These are phyloP conservation scores for Delia radicum DNA, from an alignment of 1,140 invertebrate species.

Conservation along the genomic window DNA sequence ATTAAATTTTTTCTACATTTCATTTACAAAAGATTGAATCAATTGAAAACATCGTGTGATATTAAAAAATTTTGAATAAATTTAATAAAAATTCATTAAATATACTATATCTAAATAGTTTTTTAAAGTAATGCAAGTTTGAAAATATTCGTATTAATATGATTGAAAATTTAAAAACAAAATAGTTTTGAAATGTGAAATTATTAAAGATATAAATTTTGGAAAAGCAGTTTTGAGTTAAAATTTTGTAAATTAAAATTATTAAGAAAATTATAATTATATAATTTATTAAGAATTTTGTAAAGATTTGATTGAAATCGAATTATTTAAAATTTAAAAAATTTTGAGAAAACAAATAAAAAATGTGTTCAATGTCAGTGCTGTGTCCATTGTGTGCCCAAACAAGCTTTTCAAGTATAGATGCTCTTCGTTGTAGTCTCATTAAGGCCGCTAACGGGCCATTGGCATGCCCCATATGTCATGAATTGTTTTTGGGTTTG, in stretches of 20 bases:
- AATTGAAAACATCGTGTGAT: background rate
- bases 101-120: background rate
- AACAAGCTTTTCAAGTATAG: constrained; percentile 68
- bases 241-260: background rate
- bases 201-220: background rate
- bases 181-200: background rate
- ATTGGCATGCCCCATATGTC: constrained; percentile 73
- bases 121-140: background rate
- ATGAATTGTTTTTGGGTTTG: constrained; percentile 70
- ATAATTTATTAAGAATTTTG: constrained; percentile 7
- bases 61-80: background rate
- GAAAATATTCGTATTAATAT: background rate
- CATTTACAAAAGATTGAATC: background rate
- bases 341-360: background rate
- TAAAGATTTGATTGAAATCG: background rate
- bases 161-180: background rate
- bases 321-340: background rate
- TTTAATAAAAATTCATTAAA: background rate
- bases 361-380: constrained; percentile 65
- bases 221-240: background rate
- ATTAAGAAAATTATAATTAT: constrained; percentile 19
- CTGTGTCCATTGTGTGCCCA: constrained; percentile 75
- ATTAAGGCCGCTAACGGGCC: constrained; percentile 74
- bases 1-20: background rate
- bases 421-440: constrained; percentile 69